phyloP scores from a whole-genome alignment of 2,888 invertebrate genomes.

The Strigamia crassipes region DNA sequence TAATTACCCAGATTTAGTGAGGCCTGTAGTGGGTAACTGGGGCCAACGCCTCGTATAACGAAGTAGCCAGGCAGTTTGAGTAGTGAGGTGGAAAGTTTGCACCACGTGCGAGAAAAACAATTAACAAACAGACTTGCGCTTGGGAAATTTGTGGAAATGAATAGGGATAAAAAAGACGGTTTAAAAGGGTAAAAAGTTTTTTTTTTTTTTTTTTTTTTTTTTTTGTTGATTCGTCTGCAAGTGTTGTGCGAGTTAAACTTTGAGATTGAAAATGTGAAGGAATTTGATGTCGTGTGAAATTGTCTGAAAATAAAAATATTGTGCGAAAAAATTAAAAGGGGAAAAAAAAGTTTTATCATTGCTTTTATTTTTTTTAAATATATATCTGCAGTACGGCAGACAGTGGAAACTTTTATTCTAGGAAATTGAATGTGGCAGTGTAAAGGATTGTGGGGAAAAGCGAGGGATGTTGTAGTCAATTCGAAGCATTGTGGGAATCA shows the following conservation, averaged over 20 bases:
- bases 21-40: conserved; percentile 12
- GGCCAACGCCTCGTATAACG: conserved; percentile 1
- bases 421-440: no score
- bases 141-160: conserved; percentile 7
- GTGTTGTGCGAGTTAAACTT: background rate
- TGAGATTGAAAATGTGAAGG: conserved; percentile 31
- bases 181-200: background rate
- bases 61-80: conserved; percentile 26
- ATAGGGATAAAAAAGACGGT: background rate
- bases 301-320: background rate
- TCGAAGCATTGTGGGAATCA: background rate
- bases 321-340: background rate
- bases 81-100: conserved; percentile 18
- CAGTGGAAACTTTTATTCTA: no score
- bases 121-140: background rate
- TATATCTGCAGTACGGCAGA: no score
- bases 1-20: conserved; percentile 34
- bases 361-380: no score
- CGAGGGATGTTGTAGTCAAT: no score
- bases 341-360: background rate
- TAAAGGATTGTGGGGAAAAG: no score
- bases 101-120: conserved; percentile 28
- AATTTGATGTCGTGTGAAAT: background rate
- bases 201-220: no score
- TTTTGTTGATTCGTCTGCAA: background rate